Conservation (phyloP, 2,797 vertebrate genomes). For the Lacerta viridis region DNA sequence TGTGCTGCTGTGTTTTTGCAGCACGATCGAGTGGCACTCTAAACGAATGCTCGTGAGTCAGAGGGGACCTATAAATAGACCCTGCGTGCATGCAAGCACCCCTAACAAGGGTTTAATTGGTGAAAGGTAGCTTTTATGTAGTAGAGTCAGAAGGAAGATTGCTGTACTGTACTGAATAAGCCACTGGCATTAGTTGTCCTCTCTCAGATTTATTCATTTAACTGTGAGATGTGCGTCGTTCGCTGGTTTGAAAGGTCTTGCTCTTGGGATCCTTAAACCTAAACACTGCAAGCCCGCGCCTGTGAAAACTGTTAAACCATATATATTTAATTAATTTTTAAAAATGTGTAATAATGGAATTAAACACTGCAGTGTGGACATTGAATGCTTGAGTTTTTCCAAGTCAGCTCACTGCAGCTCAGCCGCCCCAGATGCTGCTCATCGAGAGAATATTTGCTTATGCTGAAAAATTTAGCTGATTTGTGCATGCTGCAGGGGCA, state of each 20-base stretch:
- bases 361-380: neutral
- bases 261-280: slow-evolving; percentile 44
- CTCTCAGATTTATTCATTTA: slow-evolving; percentile 33
- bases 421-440: slow-evolving; percentile 34
- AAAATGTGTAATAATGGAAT: neutral
- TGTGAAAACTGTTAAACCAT: neutral
- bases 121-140: slow-evolving; percentile 58
- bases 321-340: neutral
- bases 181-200: slow-evolving; percentile 12
- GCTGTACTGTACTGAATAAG: slow-evolving; percentile 46
- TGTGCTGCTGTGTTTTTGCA: slow-evolving; percentile 60
- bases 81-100: slow-evolving; percentile 53
- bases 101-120: slow-evolving; percentile 39
- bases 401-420: slow-evolving; percentile 32
- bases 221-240: slow-evolving; percentile 14
- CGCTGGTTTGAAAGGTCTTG: slow-evolving; percentile 27
- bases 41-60: slow-evolving; percentile 71
- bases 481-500: slow-evolving; percentile 20
- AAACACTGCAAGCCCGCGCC: slow-evolving; percentile 1
- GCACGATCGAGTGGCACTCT: slow-evolving; percentile 46
- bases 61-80: slow-evolving; percentile 68
- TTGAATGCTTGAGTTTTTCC: slow-evolving; percentile 10
- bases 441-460: slow-evolving; percentile 40
- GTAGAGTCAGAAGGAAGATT: slow-evolving; percentile 57
- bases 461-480: slow-evolving; percentile 30